These are phyloP conservation scores for Caranx ignobilis DNA, from an alignment of 2,113 vertebrate genomes.

Conservation along the genomic window DNA sequence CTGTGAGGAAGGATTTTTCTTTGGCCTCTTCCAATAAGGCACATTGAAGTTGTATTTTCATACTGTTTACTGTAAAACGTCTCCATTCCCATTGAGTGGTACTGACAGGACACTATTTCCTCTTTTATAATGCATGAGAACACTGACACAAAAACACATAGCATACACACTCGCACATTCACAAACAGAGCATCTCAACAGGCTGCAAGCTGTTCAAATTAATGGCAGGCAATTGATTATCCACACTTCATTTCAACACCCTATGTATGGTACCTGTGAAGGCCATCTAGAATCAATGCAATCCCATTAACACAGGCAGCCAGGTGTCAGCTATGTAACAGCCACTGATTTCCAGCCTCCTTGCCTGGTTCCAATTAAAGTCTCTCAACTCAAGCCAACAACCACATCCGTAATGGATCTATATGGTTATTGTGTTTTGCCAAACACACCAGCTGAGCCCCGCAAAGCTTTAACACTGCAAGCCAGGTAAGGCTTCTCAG, in stretches of 20 bases:
- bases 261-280: constrained; percentile 58
- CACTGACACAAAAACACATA: constrained; percentile 23
- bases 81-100: constrained; percentile 22
- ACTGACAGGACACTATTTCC: constrained; percentile 36
- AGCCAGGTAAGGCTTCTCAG: constrained; percentile 23
- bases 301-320: constrained; percentile 71
- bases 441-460: constrained; percentile 49
- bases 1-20: constrained; percentile 15
- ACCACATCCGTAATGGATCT: constrained; percentile 63
- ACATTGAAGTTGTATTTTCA: constrained; percentile 26
- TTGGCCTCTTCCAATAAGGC: constrained; percentile 7
- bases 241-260: constrained; percentile 62
- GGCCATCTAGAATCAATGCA: constrained; percentile 72
- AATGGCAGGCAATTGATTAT: constrained; percentile 59
- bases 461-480: constrained; percentile 18
- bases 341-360: constrained; percentile 67
- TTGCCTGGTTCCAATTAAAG: constrained; percentile 65
- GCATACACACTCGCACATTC: constrained; percentile 39
- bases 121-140: constrained; percentile 29
- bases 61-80: constrained; percentile 34
- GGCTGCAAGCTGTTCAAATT: constrained; percentile 50
- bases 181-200: constrained; percentile 53
- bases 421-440: constrained; percentile 62
- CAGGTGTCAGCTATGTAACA: constrained; percentile 70
- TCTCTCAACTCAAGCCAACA: constrained; percentile 57